Conservation (phyloP, 2,113 vertebrate genomes). For the Etheostoma cragini region DNA sequence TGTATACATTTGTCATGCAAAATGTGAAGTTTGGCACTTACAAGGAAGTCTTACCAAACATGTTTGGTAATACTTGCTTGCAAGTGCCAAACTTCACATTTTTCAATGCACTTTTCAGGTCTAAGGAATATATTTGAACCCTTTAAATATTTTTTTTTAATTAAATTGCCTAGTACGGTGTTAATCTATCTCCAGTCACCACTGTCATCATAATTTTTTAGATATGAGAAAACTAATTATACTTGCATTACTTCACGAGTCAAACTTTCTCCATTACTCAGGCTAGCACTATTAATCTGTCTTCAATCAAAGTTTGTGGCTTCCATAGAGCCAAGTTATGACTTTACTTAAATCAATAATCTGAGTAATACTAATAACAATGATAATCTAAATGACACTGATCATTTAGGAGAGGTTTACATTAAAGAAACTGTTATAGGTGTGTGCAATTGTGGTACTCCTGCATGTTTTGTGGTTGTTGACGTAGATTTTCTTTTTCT, state of each 20-base stretch:
- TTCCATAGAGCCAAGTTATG: background rate
- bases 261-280: background rate
- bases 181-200: slow-evolving; percentile 37
- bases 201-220: slow-evolving; percentile 21
- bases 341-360: background rate
- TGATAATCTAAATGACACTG: background rate
- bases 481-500: background rate
- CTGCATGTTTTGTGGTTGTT: background rate
- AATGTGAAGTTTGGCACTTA: background rate
- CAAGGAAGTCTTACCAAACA: background rate
- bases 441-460: background rate
- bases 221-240: slow-evolving; percentile 25
- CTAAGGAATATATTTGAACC: background rate
- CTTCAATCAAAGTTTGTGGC: background rate
- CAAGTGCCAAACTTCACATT: too few relatives aligned
- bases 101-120: background rate
- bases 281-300: background rate
- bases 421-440: background rate
- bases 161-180: slow-evolving; percentile 14
- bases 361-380: too few relatives aligned
- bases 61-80: too few relatives aligned
- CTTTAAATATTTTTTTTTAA: slow-evolving; percentile 46
- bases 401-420: background rate
- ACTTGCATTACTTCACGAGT: background rate
- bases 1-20: background rate